Conservation (phyloP, 2,113 vertebrate species). For the Cynoglossus semilaevis region DNA sequence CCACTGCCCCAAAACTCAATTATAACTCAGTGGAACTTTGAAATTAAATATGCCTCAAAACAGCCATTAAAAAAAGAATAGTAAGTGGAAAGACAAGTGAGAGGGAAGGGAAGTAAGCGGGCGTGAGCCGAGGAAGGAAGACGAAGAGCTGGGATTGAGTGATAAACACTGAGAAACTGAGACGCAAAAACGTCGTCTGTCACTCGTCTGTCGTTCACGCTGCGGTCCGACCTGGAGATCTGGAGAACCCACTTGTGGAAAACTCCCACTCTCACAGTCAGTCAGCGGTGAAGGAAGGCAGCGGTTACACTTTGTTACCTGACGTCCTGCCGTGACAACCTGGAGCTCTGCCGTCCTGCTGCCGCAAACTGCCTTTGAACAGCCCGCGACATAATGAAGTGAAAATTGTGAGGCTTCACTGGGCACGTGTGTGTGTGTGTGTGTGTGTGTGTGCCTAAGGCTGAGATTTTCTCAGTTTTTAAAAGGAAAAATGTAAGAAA, state of each 20-base stretch:
- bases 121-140: too few relatives aligned
- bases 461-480: too few relatives aligned
- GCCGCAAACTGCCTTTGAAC: conserved; percentile 62
- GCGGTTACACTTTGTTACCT: conserved; percentile 62
- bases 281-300: conserved; percentile 40
- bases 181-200: conserved; percentile 39
- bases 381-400: conserved; percentile 62
- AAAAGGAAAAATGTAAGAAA: too few relatives aligned
- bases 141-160: background rate
- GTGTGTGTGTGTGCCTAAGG: conserved; percentile 39
- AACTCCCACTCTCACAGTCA: conserved; percentile 53
- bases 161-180: conserved; percentile 3
- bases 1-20: conserved; percentile 28
- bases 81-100: conserved; percentile 16
- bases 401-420: conserved; percentile 52
- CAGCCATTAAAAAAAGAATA: background rate
- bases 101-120: too few relatives aligned
- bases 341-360: conserved; percentile 42
- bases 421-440: conserved; percentile 32
- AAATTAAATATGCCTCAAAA: conserved; percentile 26
- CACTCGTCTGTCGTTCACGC: conserved; percentile 43
- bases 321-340: conserved; percentile 44
- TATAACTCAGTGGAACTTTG: conserved; percentile 27
- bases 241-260: conserved; percentile 33
- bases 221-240: conserved; percentile 30